Conservation (phyloP, 2,113 vertebrate genomes). For the Rhynchopsitta pachyrhyncha region DNA sequence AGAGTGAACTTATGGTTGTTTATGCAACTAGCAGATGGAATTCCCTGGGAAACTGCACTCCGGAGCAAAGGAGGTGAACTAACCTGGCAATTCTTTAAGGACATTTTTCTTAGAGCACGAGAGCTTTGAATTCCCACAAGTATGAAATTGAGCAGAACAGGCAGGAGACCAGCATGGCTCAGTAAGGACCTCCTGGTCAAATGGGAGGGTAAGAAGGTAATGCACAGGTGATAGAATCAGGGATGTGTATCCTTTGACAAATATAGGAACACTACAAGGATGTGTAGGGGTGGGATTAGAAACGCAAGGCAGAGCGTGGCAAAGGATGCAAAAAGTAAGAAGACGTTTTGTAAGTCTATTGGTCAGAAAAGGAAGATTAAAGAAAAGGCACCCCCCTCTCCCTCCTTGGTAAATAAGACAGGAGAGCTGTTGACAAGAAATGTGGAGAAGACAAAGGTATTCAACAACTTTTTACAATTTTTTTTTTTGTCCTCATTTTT, state of each 20-base stretch:
- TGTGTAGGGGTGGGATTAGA: not conserved
- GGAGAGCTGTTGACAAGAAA: not conserved
- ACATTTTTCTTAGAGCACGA: not conserved
- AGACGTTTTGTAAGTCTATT: not conserved
- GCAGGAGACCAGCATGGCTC: rapidly evolving
- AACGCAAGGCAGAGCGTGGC: not conserved
- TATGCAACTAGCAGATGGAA: not conserved
- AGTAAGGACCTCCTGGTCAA: not conserved
- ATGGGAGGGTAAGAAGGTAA: not conserved
- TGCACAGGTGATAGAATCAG: not conserved
- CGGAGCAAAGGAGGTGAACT: not conserved
- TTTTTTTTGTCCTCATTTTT: not conserved
- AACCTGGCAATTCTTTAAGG: not conserved
- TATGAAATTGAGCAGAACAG: not conserved
- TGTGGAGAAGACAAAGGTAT: rapidly evolving
- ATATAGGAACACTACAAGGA: not conserved
- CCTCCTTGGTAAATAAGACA: not conserved
- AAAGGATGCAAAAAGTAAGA: not conserved
- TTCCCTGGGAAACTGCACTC: not conserved
- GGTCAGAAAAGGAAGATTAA: not conserved
- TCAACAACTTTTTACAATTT: rapidly evolving
- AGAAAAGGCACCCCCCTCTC: not conserved
- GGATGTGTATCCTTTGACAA: not conserved
- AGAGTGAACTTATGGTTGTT: rapidly evolving
- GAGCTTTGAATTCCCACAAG: rapidly evolving